Evolutionary conservation across 2,888 invertebrate genomes (phyloP), one percentile per base, ranked within the genome.

Genomic region (Cheilosia urbana): DNA sequence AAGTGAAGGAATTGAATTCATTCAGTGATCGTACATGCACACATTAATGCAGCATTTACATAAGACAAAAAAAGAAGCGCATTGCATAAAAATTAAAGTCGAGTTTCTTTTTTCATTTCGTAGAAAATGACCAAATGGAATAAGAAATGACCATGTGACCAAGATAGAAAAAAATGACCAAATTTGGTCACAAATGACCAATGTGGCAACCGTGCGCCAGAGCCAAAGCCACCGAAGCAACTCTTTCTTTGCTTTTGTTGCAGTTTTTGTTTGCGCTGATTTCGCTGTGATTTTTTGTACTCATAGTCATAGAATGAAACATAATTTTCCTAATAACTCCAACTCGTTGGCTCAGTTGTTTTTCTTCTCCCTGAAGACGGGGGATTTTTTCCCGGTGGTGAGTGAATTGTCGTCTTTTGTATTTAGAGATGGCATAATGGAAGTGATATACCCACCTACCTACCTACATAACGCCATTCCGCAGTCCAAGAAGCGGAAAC

Each of bases 241-340:
- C 45, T 58, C 47, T 69, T 37, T 58, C 17, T 72, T n/a, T 40
- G n/a, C 30, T 21, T 63, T 62, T n/a, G 42, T 55, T 53, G 42
- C 34, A 34, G 7, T 63, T 73, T 55, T 62, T 60, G 17, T 11
- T 37, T 49, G 40, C 55, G 73, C 51, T 53, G 62, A 45, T 53
- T 62, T 75, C 34, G n/a, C 62, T 77, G 53, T 53, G 15, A 2
- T 34, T 55, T 53, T 68, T 62, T 45, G 69, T 60, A 78, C 3
- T 24, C 24, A 24, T 24, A n/a, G 63, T 71, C 63, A 47, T 21
- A 24, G 69, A 47, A 53, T 19, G 69, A 47, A 69, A 55, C 51
- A 62, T 77, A 77, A 77, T 78, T 78, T 78, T 71, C 78, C 69
- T 71, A 78, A 63, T 69, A 78, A 78, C 66, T 78, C 78, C 30